These are phyloP conservation scores for Maylandia zebra DNA, from an alignment of 2,113 vertebrate species.

Conservation along the genomic window DNA sequence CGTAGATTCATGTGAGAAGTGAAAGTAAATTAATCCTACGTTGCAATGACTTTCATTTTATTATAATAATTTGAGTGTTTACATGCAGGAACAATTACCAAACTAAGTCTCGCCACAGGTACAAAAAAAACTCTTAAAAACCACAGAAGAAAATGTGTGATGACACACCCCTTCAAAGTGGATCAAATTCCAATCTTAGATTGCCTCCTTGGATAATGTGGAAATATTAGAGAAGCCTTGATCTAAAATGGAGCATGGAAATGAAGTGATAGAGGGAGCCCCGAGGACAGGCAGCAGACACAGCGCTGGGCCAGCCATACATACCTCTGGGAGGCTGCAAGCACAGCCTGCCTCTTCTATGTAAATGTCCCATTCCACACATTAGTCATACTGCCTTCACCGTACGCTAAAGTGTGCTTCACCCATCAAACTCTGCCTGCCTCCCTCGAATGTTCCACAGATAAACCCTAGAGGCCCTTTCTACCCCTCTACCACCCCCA, in stretches of 20 bases:
- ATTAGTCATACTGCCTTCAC: slow-evolving; percentile 71
- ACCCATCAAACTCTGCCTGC: slow-evolving; percentile 64
- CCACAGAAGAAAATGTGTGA: not conserved
- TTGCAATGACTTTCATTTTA: not conserved
- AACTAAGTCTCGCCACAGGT: slow-evolving; percentile 27
- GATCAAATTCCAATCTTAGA: slow-evolving; percentile 74
- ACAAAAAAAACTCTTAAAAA: slow-evolving; percentile 11
- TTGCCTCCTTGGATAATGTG: slow-evolving; percentile 71
- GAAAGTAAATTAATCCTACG: not conserved
- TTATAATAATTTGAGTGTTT: not conserved
- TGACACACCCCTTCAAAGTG: slow-evolving; percentile 58
- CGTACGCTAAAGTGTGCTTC: slow-evolving; percentile 59
- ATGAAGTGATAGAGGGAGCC: slow-evolving; percentile 70
- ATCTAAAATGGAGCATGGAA: slow-evolving; percentile 75
- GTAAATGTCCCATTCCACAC: slow-evolving; percentile 72
- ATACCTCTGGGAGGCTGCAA: slow-evolving; percentile 66
- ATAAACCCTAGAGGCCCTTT: slow-evolving; percentile 64
- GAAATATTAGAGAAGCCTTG: slow-evolving; percentile 72
- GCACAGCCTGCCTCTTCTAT: slow-evolving; percentile 64
- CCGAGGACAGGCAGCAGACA: slow-evolving; percentile 65
- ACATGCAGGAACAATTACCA: not conserved
- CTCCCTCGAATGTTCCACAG: slow-evolving; percentile 60
- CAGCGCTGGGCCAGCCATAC: slow-evolving; percentile 49
- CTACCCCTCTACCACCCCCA: slow-evolving; percentile 27
- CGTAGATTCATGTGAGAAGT: not conserved